Evolutionary conservation across 2,888 invertebrate genomes (phyloP).

Genomic region (Cosmia trapezina): DNA sequence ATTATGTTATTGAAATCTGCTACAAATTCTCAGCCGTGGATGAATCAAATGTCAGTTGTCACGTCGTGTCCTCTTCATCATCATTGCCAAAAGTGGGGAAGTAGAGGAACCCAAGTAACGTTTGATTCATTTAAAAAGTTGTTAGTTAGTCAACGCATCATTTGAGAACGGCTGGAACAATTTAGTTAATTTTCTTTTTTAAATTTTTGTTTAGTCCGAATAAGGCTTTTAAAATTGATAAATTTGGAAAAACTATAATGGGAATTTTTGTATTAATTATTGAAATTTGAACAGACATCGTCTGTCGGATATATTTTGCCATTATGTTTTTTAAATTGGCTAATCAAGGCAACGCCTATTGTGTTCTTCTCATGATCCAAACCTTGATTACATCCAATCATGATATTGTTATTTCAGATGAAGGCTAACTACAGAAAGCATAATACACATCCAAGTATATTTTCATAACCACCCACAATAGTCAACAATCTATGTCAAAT

Average conservation of each 20-base stretch:
- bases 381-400: not conserved
- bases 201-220: too few species aligned
- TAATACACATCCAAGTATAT: constrained; percentile 22
- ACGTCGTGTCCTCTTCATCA: not conserved
- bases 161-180: too few species aligned
- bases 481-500: constrained; percentile 28
- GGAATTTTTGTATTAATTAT: too few species aligned
- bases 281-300: too few species aligned
- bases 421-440: not conserved
- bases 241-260: too few species aligned
- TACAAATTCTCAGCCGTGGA: not conserved
- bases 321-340: not conserved
- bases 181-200: too few species aligned
- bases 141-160: too few species aligned
- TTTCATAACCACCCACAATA: constrained; percentile 27
- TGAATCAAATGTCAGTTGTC: not conserved
- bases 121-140: not conserved
- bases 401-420: not conserved
- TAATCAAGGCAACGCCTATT: not conserved
- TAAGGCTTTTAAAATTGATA: too few species aligned
- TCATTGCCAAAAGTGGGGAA: not conserved
- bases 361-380: not conserved
- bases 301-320: too few species aligned
- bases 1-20: not conserved
- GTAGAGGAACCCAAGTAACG: not conserved